These are phyloP conservation scores for Zenarchopterus dispar DNA, from an alignment of 2,797 vertebrate species.

Conservation along the genomic window DNA sequence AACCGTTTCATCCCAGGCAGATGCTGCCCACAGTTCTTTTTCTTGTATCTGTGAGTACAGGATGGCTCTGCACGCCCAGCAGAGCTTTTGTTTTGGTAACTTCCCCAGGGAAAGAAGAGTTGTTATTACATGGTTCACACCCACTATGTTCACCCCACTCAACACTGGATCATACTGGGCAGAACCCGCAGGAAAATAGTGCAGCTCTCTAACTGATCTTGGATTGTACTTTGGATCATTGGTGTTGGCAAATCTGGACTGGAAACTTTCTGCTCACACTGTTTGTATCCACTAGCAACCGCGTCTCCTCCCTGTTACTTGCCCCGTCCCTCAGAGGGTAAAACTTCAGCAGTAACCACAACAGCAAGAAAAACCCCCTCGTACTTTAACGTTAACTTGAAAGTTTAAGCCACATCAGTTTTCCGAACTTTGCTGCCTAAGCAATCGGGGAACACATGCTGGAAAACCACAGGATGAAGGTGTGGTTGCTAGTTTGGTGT, in stretches of 20 bases:
- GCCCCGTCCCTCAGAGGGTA: constrained; percentile 8
- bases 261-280: constrained; percentile 59
- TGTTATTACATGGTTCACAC: constrained; percentile 72
- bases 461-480: not conserved
- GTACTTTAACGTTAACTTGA: not conserved
- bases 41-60: constrained; percentile 26
- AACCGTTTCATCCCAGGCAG: constrained; percentile 14
- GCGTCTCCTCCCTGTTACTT: constrained; percentile 44
- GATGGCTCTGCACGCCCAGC: constrained; percentile 49
- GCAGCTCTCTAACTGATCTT: constrained; percentile 35
- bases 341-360: not conserved
- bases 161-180: constrained; percentile 53
- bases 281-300: constrained; percentile 59
- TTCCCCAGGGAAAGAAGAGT: constrained; percentile 61
- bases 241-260: constrained; percentile 44
- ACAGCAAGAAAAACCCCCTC: constrained; percentile 3
- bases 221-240: constrained; percentile 54
- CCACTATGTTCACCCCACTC: constrained; percentile 59
- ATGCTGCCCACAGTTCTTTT: constrained; percentile 13
- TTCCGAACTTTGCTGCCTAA: not conserved
- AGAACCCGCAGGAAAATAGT: constrained; percentile 41
- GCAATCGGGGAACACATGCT: not conserved
- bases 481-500: constrained; percentile 38
- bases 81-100: constrained; percentile 73
- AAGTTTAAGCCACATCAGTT: not conserved